Base-by-base conservation (phyloP, 2,113 vertebrate genomes). In the Pomatorhinus ruficollis region DNA sequence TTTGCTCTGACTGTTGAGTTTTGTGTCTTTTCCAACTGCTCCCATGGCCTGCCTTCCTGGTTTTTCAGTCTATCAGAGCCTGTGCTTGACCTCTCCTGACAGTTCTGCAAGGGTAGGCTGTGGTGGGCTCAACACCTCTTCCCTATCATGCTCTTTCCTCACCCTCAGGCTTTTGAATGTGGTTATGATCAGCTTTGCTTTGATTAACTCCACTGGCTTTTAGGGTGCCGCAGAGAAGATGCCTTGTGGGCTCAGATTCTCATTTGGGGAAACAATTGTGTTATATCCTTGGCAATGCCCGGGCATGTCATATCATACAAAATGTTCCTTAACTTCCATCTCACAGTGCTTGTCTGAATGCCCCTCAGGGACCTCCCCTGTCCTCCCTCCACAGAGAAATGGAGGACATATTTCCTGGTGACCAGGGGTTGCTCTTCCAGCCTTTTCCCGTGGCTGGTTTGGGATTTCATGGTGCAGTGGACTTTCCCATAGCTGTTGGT, bases 91-190 rank as follows among this genome's bases (percentile, higher is more conserved):
- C 7, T 35, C 9, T 87, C 12, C 47, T 57, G 44, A n/a, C 31
- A 74, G 63, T 37, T 40, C 45, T 90, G 33, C 39, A 14, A 52
- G 30, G 6, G 11, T 2, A 0, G 60, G 63, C 39, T 71, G 25
- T 35, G 9, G 7, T 42, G 19, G 11, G 20, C 27, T 81, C 0
- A 0, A 9, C 22, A 17, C 8, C 54, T 35, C 12, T 80, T 64
- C 27, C 19, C 10, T 57, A 3, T 12, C 15, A 22, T 2, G 6
- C 20, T 83, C 17, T 83, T 76, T 35, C 33, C 25, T 66, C 27
- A 30, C n/a, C 28, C 18, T 33, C 52, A 40, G 39, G 10, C 14
- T 78, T 75, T 42, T 72, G 30, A 63, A 56, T 0, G 1, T 64
- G 12, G 3, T 31, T 68, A 33, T 44, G 50, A 28, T 44, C 70